These are phyloP conservation scores for Aix galericulata DNA, from an alignment of 2,113 vertebrate genomes.

Conservation along the genomic window DNA sequence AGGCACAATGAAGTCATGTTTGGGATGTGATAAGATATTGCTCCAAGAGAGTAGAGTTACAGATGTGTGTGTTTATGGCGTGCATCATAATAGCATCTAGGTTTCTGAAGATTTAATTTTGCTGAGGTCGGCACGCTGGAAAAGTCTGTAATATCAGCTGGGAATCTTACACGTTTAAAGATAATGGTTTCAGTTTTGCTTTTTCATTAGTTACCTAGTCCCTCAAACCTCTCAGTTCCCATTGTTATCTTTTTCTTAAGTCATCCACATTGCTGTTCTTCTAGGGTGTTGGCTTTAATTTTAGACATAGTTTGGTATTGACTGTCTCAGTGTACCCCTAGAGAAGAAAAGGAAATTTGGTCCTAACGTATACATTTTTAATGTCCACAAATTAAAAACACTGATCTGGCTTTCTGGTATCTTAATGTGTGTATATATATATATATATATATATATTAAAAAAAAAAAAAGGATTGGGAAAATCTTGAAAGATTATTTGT, in stretches of 20 bases:
- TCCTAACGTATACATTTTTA: neutral
- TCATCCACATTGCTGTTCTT: neutral
- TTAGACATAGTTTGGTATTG: neutral
- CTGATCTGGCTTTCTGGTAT: rapidly evolving
- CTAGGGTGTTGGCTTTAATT: neutral
- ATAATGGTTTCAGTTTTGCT: neutral
- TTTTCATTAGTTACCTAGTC: neutral
- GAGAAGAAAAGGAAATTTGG: neutral
- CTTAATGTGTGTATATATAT: neutral
- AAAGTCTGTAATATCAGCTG: neutral
- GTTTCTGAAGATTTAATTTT: neutral
- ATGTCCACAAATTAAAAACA: neutral
- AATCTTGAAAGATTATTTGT: neutral
- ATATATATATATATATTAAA: too few species aligned
- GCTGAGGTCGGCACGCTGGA: neutral
- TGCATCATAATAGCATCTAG: neutral
- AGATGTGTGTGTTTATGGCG: neutral
- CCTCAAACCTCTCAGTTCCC: neutral
- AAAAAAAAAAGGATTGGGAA: neutral
- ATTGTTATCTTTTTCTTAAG: neutral
- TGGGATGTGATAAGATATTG: rapidly evolving
- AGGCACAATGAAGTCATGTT: neutral
- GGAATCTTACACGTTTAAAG: neutral
- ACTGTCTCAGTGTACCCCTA: neutral
- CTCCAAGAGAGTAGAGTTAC: neutral